Evolutionary conservation across 2,888 invertebrate genomes (phyloP).

Genomic region (Margaritifera margaritifera): DNA sequence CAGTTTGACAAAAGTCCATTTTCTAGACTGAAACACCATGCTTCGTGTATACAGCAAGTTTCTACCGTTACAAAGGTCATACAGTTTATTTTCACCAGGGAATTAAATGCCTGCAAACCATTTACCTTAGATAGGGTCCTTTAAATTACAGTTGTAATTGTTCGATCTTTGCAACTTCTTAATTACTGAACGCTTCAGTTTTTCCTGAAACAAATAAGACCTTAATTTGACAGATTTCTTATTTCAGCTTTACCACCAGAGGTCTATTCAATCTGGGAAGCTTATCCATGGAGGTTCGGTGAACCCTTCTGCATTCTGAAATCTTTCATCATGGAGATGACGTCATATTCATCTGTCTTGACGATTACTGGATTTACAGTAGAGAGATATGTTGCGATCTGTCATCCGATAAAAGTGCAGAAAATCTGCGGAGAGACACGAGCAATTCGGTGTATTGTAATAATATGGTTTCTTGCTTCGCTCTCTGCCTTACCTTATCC

Average conservation of each 20-base stretch:
- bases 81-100: no score
- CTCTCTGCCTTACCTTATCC: slow-evolving; percentile 78
- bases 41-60: no score
- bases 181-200: background rate
- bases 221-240: slow-evolving; percentile 4
- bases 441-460: slow-evolving; percentile 75
- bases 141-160: no score
- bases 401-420: slow-evolving; percentile 88
- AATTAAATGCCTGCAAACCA: no score
- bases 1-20: no score
- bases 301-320: slow-evolving; percentile 74
- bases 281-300: slow-evolving; percentile 74
- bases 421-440: slow-evolving; percentile 87
- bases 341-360: slow-evolving; percentile 91
- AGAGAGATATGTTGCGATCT: slow-evolving; percentile 91
- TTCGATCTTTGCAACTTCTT: no score
- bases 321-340: slow-evolving; percentile 75
- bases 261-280: slow-evolving; percentile 74
- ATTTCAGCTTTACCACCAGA: slow-evolving; percentile 74
- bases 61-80: no score
- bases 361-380: slow-evolving; percentile 94
- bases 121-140: no score
- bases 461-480: slow-evolving; percentile 84
- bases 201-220: background rate
- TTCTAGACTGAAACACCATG: no score